phyloP scores from a whole-genome alignment of 2,888 invertebrate genomes.

The Oligia strigilis region DNA sequence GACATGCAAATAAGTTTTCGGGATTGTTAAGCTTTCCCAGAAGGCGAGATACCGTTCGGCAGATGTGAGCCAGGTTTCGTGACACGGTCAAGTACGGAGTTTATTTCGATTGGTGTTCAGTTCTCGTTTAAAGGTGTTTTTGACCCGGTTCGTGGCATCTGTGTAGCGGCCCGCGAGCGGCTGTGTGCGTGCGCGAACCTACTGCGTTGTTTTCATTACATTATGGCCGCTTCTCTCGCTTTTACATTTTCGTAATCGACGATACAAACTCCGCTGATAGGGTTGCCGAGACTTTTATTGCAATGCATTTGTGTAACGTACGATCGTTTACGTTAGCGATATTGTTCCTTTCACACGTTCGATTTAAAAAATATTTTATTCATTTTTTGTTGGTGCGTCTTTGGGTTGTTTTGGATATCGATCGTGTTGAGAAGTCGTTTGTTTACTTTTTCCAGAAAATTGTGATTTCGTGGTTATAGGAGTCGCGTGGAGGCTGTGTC shows the following conservation, averaged over 20 bases:
- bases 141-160: conserved; percentile 87
- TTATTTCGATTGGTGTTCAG: conserved; percentile 87
- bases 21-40: conserved; percentile 89
- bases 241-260: conserved; percentile 89
- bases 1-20: conserved; percentile 89
- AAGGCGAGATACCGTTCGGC: conserved; percentile 89
- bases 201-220: conserved; percentile 88
- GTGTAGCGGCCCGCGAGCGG: conserved; percentile 71
- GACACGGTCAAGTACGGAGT: conserved; percentile 89
- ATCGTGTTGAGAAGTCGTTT: conserved; percentile 70
- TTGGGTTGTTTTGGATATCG: conserved; percentile 56
- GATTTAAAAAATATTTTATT: conserved; percentile 39
- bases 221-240: conserved; percentile 88
- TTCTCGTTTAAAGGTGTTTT: conserved; percentile 89
- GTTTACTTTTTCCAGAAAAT: conserved; percentile 84
- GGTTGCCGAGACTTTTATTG: conserved; percentile 80
- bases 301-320: conserved; percentile 69
- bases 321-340: conserved; percentile 61
- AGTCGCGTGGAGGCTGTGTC: conserved; percentile 77
- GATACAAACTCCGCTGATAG: conserved; percentile 83
- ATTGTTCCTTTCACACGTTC: conserved; percentile 69
- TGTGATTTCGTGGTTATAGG: conserved; percentile 83
- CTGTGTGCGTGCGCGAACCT: conserved; percentile 81
- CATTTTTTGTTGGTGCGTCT: conserved; percentile 49
- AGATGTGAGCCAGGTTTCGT: conserved; percentile 86